Base-by-base conservation (phyloP, 92 coral and sea anemone genomes). In the Metridium senile region DNA sequence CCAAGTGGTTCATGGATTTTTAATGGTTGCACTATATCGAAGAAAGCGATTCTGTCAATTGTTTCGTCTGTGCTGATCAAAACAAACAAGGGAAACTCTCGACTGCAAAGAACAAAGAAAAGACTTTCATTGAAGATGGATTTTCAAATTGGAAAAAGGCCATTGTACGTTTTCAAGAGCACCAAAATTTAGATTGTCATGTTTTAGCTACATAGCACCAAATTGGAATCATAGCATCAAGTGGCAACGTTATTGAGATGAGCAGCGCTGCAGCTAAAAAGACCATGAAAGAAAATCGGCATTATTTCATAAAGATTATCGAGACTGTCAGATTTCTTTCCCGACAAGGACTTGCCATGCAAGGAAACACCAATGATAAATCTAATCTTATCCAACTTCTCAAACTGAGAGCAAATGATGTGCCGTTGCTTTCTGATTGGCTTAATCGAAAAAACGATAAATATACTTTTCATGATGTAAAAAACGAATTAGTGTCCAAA, bases 1-100 rank as follows among this genome's bases (percentile, higher is more conserved):
- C 85, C 32, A 85, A 76, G 61, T 89, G 93, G 93, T 89, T 89
- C 66, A 86, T 51, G 9, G 81, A 86, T 66, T 87, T 70, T 62
- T 85, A 89, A 25, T 90, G 91, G 91, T 76, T 90, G 34, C 96
- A 90, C 78, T 90, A 83, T 78, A 63, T 72, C 52, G 90, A 84
- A 56, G 57, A 84, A 68, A 78, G 46, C 16, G 86, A 91, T 81
- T 77, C 89, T 33, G 96, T 71, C 51, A 49, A 84, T 65, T 90
- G 88, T 33, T 81, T 80, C 76, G 22, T 81, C 28, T 84, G 92
- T 56, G 80, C 78, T 25, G 23, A 81, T 58, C 88, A 81, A 67
- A 53, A 86, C 67, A 82, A 54, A 68, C 76, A 87, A 35, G 77
- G 53, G 62, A 91, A 91, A 57, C 77, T 87, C 22, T 58, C 62